phyloP scores from a whole-genome alignment of 2,888 invertebrate species.

The Rhagonycha fulva region DNA sequence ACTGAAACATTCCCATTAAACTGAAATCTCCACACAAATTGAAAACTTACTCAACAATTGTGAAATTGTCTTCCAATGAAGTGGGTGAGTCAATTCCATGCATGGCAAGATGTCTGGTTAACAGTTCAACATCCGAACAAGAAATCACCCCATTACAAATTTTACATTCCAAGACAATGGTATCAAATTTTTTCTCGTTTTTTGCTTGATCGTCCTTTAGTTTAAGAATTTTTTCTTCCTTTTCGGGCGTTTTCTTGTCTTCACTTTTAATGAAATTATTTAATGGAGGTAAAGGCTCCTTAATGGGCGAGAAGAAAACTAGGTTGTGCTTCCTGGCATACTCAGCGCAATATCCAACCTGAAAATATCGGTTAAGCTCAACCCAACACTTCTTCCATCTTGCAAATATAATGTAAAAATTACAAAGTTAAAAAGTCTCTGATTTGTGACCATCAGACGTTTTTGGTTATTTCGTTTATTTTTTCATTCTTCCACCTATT shows the following conservation, averaged over 20 bases:
- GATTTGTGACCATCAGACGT: too few species aligned
- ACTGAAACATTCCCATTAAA: conserved; percentile 11
- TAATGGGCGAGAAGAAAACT: conserved; percentile 40
- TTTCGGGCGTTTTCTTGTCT: conserved; percentile 56
- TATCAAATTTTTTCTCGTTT: conserved; percentile 34
- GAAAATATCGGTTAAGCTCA: neutral
- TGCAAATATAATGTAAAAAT: too few species aligned
- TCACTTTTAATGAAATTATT: conserved; percentile 67
- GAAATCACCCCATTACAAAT: conserved; percentile 44
- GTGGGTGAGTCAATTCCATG: conserved; percentile 39
- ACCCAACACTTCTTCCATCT: neutral
- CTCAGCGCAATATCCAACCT: conserved; percentile 66
- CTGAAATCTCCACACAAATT: neutral
- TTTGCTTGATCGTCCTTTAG: conserved; percentile 42
- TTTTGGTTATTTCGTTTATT: too few species aligned
- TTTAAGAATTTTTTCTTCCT: conserved; percentile 29
- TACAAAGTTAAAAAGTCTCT: too few species aligned
- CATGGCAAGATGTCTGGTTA: conserved; percentile 44
- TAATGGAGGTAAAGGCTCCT: conserved; percentile 52
- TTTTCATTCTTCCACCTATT: too few species aligned
- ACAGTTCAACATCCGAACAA: conserved; percentile 40
- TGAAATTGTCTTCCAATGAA: conserved; percentile 44
- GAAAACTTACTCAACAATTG: conserved; percentile 41
- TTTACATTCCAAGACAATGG: conserved; percentile 45
- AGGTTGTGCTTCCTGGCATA: conserved; percentile 67